Evolutionary conservation across 2,888 invertebrate species (phyloP).

Genomic region (Noctua janthina): DNA sequence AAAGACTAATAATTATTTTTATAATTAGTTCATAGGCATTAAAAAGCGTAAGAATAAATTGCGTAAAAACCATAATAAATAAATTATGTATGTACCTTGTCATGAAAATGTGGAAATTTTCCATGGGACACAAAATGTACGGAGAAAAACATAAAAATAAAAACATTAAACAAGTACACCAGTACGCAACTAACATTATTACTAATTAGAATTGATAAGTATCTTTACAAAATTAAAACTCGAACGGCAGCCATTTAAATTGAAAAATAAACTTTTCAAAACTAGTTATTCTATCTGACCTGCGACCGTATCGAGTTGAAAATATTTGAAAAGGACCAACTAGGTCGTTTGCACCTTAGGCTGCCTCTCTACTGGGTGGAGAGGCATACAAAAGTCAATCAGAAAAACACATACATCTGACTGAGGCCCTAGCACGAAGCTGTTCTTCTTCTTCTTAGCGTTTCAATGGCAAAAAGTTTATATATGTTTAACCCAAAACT

Average conservation of each 20-base stretch:
- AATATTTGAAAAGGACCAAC: constrained; percentile 39
- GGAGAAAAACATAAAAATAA: background rate
- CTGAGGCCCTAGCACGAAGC: too few species aligned
- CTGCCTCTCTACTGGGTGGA: background rate
- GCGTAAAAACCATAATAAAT: too few species aligned
- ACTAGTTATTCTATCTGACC: constrained; percentile 22
- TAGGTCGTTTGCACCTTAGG: constrained; percentile 11
- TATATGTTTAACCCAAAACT: too few species aligned
- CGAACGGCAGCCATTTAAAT: background rate
- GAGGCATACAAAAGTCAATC: background rate
- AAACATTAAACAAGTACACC: background rate
- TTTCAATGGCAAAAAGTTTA: too few species aligned
- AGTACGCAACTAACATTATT: background rate
- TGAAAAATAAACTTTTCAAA: constrained; percentile 3
- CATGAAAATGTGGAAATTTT: too few species aligned
- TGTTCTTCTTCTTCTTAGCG: too few species aligned
- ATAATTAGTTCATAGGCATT: too few species aligned
- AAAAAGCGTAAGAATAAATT: too few species aligned
- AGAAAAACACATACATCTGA: background rate
- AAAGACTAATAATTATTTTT: background rate
- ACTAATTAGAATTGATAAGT: background rate
- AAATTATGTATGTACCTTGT: too few species aligned
- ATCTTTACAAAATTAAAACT: constrained; percentile 1
- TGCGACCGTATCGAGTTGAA: constrained; percentile 29
- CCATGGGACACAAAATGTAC: too few species aligned